phyloP scores from a whole-genome alignment of 1,140 invertebrate species.

The Diabrotica undecimpunctata region DNA sequence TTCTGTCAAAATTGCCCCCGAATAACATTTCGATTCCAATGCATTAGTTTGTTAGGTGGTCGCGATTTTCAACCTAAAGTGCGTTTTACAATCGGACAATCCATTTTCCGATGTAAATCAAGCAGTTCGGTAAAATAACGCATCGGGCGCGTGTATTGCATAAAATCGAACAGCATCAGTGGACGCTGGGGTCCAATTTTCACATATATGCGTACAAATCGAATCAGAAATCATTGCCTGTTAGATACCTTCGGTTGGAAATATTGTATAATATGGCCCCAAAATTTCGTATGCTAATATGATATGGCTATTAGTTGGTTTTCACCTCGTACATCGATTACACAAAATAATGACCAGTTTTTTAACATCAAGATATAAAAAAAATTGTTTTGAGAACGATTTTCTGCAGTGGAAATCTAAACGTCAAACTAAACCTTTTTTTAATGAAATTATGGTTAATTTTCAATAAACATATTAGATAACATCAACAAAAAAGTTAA shows the following conservation, averaged over 20 bases:
- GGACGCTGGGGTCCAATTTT: conserved; percentile 24
- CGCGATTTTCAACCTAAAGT: conserved; percentile 13
- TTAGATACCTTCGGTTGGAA: not conserved
- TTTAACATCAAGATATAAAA: too few species aligned
- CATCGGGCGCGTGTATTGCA: conserved; percentile 17
- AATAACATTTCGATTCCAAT: conserved; percentile 1
- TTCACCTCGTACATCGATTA: too few species aligned
- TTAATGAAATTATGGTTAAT: too few species aligned
- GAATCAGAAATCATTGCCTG: conserved; percentile 25
- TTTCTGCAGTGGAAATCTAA: too few species aligned
- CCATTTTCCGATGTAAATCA: conserved; percentile 5
- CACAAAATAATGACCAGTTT: too few species aligned
- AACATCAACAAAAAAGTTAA: too few species aligned
- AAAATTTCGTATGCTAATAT: too few species aligned
- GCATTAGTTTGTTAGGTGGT: not conserved
- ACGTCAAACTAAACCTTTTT: too few species aligned
- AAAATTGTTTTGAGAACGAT: too few species aligned
- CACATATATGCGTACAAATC: conserved; percentile 28
- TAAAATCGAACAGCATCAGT: conserved; percentile 14
- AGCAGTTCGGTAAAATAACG: conserved; percentile 8
- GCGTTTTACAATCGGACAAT: conserved; percentile 3
- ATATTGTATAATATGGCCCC: too few species aligned
- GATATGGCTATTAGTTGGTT: too few species aligned
- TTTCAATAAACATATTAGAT: too few species aligned
- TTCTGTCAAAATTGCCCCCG: conserved; percentile 1